A percentile compares a stretch with the other conserved stretches of the same genome.
These are phyloP conservation scores for Hyla sarda DNA, from an alignment of 2,113 vertebrate species.

Conservation along the genomic window DNA sequence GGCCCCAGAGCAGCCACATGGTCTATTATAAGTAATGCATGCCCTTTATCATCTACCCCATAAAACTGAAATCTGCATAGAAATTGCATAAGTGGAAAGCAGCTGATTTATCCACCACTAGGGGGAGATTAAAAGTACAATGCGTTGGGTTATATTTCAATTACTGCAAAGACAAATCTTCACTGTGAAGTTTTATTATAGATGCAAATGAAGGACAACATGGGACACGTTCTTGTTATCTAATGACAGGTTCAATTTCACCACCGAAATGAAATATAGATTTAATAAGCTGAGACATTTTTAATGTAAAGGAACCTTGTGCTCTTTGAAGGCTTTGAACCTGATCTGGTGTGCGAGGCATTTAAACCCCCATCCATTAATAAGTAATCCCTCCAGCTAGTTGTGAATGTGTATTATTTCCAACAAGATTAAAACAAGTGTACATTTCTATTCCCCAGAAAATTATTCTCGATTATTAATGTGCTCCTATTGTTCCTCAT, in stretches of 20 bases:
- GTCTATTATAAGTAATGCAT: too few relatives aligned
- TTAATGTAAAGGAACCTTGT: background rate
- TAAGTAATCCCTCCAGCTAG: conserved; percentile 51
- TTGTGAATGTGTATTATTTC: conserved; percentile 54
- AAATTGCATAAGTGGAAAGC: background rate
- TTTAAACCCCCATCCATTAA: conserved; percentile 51
- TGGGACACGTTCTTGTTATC: conserved; percentile 9
- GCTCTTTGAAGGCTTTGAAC: conserved; percentile 37
- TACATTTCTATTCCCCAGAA: conserved; percentile 51
- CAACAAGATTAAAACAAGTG: conserved; percentile 58
- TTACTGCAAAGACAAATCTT: background rate
- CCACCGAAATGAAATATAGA: conserved; percentile 11
- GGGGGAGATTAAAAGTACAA: too few relatives aligned
- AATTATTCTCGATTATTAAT: conserved; percentile 54
- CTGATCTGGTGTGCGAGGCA: background rate
- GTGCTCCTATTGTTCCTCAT: conserved; percentile 50
- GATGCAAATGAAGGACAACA: background rate
- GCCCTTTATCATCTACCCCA: too few relatives aligned
- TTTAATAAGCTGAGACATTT: conserved; percentile 6
- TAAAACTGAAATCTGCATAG: too few relatives aligned
- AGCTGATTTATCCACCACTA: background rate
- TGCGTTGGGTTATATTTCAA: background rate
- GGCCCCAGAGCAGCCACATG: too few relatives aligned
- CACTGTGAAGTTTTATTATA: background rate
- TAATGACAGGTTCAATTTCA: conserved; percentile 7